A percentile compares a stretch with the other conserved stretches of the same genome.
These are phyloP conservation scores for Dufourea novaeangliae DNA, from an alignment of 1,140 invertebrate species.

Conservation along the genomic window DNA sequence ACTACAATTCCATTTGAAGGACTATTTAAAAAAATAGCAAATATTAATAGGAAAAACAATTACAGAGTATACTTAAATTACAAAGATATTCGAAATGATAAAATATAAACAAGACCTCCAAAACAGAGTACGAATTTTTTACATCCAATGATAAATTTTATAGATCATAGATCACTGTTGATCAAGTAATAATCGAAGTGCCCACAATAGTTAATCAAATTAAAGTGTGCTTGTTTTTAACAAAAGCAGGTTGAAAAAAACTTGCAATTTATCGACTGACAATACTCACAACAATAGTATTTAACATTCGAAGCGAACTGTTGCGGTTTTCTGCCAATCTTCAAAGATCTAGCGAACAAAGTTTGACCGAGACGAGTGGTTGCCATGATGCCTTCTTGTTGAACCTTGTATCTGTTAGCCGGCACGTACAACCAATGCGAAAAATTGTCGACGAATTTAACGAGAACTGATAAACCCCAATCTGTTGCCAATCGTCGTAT, in stretches of 20 bases:
- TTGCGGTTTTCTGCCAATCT: conserved; percentile 43
- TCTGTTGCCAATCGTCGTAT: neutral
- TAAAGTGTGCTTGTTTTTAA: no score
- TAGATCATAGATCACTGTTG: no score
- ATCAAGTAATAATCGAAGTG: no score
- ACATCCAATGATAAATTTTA: no score
- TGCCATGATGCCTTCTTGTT: conserved; percentile 55
- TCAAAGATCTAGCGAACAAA: conserved; percentile 48
- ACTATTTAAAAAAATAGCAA: no score
- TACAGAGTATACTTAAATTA: no score
- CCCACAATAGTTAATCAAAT: no score
- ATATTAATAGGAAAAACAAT: no score
- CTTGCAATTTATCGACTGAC: neutral
- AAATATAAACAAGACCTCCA: no score
- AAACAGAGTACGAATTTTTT: no score
- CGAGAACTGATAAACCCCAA: neutral
- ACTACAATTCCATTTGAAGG: neutral
- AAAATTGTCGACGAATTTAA: neutral
- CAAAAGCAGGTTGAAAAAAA: no score
- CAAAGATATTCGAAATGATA: neutral
- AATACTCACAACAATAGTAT: conserved; percentile 71
- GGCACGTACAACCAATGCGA: neutral
- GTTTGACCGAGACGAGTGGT: conserved; percentile 54
- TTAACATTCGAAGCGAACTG: conserved; percentile 56
- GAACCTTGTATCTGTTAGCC: neutral